Evolutionary conservation across 2,888 invertebrate species (phyloP).

Genomic region (Tipula lateralis): DNA sequence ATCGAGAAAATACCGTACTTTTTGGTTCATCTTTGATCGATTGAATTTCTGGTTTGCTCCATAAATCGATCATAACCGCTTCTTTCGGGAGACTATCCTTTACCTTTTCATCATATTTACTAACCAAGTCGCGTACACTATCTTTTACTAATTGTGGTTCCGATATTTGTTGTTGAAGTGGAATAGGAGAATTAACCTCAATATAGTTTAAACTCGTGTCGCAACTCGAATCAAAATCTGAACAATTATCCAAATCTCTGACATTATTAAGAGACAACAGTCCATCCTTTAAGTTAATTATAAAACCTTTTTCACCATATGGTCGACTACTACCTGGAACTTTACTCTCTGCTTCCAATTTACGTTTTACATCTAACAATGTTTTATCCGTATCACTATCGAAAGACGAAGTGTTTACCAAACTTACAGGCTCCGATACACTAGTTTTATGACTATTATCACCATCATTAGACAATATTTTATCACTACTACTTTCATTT

Average conservation of each 20-base stretch:
- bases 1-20: neutral
- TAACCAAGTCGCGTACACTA: constrained; percentile 13
- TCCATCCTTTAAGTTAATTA: constrained; percentile 45
- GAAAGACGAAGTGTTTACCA: constrained; percentile 3
- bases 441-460: neutral
- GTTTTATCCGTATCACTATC: constrained; percentile 31
- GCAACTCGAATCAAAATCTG: constrained; percentile 49
- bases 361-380: constrained; percentile 41
- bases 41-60: neutral
- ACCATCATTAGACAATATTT: constrained; percentile 14
- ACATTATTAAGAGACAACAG: constrained; percentile 46
- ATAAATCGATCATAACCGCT: neutral
- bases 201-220: constrained; percentile 48
- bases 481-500: constrained; percentile 25
- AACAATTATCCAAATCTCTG: constrained; percentile 47
- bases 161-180: neutral
- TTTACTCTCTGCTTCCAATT: constrained; percentile 34
- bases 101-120: constrained; percentile 25
- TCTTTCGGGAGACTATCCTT: neutral
- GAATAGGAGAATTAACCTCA: constrained; percentile 41
- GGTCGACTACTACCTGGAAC: constrained; percentile 39
- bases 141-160: neutral
- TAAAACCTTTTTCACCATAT: constrained; percentile 47
- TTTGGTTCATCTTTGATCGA: neutral
- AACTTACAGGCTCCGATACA: constrained; percentile 25